These are phyloP conservation scores for Heteromyza rotundicornis DNA, from an alignment of 2,888 invertebrate genomes.

Conservation along the genomic window DNA sequence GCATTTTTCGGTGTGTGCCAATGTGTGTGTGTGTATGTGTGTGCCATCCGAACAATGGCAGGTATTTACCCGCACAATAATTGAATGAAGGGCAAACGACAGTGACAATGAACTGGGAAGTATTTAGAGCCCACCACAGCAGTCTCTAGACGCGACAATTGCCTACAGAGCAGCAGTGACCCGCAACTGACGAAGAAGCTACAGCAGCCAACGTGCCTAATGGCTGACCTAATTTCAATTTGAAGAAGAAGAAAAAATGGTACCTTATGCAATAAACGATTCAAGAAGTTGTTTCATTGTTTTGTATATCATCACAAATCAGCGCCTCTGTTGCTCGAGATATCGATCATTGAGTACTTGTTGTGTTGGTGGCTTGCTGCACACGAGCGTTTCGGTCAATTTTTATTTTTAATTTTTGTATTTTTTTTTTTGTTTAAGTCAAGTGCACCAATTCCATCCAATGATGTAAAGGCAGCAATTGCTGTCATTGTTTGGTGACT, in stretches of 20 bases:
- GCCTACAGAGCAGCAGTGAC: too few species aligned
- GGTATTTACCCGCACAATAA: too few species aligned
- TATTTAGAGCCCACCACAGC: neutral
- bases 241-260: neutral
- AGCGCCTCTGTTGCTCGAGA: neutral
- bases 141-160: neutral
- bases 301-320: neutral
- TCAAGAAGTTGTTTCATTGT: constrained; percentile 21
- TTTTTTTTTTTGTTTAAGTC: neutral
- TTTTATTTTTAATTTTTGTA: neutral
- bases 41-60: too few species aligned
- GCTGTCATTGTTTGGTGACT: constrained; percentile 7
- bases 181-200: neutral
- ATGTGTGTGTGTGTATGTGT: neutral
- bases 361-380: too few species aligned
- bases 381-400: neutral
- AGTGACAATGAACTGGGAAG: constrained; percentile 26
- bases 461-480: neutral
- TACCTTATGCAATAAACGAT: constrained; percentile 18
- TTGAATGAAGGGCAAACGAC: neutral
- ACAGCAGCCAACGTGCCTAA: neutral
- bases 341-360: neutral
- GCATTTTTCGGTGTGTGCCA: constrained; percentile 40
- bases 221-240: neutral
- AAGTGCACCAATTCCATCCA: constrained; percentile 2